Evolutionary conservation across 1,140 invertebrate species (phyloP).

Genomic region (Diorhabda sublineata): DNA sequence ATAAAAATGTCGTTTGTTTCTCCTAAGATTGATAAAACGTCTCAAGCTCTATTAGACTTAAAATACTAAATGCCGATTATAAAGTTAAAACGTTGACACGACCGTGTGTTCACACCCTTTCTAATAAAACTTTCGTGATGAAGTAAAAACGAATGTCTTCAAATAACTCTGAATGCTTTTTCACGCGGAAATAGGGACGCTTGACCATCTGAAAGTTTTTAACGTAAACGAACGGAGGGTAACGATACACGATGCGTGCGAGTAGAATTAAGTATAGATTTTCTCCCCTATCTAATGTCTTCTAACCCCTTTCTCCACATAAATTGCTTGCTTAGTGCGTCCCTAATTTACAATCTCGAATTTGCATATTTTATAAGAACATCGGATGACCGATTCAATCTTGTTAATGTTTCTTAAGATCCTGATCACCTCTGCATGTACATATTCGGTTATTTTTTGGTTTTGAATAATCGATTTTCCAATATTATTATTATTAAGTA

Average conservation of each 20-base stretch:
- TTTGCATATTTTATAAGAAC: constrained; percentile 37
- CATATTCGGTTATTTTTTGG: too few species aligned
- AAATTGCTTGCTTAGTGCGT: constrained; percentile 36
- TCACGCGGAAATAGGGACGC: constrained; percentile 16
- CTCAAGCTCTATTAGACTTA: too few species aligned
- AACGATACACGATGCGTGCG: constrained; percentile 30
- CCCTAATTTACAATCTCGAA: constrained; percentile 38
- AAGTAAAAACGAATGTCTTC: constrained; percentile 5
- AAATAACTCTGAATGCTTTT: constrained; percentile 10
- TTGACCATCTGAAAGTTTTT: constrained; percentile 29
- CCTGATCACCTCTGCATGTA: not conserved
- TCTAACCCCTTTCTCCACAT: constrained; percentile 38
- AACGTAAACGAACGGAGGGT: constrained; percentile 27
- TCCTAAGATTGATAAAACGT: too few species aligned
- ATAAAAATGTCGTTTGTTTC: too few species aligned
- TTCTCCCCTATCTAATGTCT: constrained; percentile 39
- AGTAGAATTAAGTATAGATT: constrained; percentile 40
- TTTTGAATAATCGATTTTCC: too few species aligned
- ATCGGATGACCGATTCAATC: constrained; percentile 28
- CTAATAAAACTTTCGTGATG: too few species aligned
- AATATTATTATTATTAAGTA: too few species aligned
- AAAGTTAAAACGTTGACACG: too few species aligned
- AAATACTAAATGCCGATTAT: too few species aligned
- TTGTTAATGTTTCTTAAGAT: constrained; percentile 14
- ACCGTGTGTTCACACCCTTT: too few species aligned